phyloP scores from a whole-genome alignment of 2,113 vertebrate genomes.

The Maylandia zebra region DNA sequence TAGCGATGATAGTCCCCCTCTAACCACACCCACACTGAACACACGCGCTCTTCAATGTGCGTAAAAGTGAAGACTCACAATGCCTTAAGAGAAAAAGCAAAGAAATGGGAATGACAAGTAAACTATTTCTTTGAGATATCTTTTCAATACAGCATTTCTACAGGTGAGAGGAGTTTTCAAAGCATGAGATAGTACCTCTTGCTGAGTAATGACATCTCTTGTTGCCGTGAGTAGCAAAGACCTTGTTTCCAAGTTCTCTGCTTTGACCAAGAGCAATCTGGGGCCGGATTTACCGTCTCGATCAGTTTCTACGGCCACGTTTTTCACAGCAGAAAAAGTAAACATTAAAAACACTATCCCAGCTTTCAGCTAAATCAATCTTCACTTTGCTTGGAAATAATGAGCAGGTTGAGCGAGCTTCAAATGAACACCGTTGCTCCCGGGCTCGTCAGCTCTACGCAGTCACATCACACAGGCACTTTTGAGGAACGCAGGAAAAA shows the following conservation, averaged over 20 bases:
- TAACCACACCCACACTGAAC: not conserved
- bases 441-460: slow-evolving; percentile 18
- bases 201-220: slow-evolving; percentile 12
- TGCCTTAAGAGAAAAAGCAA: slow-evolving; percentile 11
- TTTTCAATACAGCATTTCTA: slow-evolving; percentile 31
- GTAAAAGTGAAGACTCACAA: not conserved
- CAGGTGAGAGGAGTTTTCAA: slow-evolving; percentile 35
- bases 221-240: not conserved
- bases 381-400: slow-evolving; percentile 53
- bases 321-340: not conserved
- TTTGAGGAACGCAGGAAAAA: slow-evolving; percentile 25
- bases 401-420: slow-evolving; percentile 46
- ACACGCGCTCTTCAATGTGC: not conserved
- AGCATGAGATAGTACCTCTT: not conserved
- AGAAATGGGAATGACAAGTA: slow-evolving; percentile 22
- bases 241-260: not conserved
- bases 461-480: slow-evolving; percentile 46
- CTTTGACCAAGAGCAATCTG: slow-evolving; percentile 6
- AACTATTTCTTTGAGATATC: slow-evolving; percentile 45
- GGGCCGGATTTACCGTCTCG: not conserved
- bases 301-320: slow-evolving; percentile 10
- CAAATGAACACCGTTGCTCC: slow-evolving; percentile 48
- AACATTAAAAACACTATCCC: slow-evolving; percentile 5
- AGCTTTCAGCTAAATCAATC: slow-evolving; percentile 60
- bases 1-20: not conserved